Percentiles rank a stretch among this genome's conserved stretches.
Evolutionary conservation across 2,888 invertebrate species (phyloP).

Genomic region (Melipona beecheii): DNA sequence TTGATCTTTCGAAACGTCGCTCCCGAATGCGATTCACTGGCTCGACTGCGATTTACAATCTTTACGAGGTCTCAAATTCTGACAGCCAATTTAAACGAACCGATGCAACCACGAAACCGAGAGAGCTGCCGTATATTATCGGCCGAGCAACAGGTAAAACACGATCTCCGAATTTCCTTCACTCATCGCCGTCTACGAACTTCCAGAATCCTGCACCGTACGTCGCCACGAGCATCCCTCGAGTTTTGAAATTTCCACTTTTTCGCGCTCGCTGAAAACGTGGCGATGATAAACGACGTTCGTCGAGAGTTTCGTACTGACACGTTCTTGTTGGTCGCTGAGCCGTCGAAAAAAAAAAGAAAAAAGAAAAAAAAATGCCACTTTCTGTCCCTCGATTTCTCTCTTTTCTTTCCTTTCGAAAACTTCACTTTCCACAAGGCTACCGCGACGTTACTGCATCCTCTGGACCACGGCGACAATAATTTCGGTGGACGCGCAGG

Average conservation of each 20-base stretch:
- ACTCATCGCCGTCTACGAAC: constrained; percentile 21
- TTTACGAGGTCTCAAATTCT: constrained; percentile 26
- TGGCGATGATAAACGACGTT: not conserved
- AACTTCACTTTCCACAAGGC: constrained; percentile 57
- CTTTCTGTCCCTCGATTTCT: constrained; percentile 43
- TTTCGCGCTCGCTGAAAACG: not conserved
- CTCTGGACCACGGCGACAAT: constrained; percentile 40
- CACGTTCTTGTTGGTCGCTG: not conserved
- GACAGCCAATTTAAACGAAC: constrained; percentile 34
- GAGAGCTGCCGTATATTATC: constrained; percentile 6
- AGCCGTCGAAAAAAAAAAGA: constrained; percentile 11
- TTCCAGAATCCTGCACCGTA: constrained; percentile 2
- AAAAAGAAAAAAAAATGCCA: constrained; percentile 26
- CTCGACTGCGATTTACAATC: constrained; percentile 14
- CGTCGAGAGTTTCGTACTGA: constrained; percentile 9
- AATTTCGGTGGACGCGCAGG: constrained; percentile 32
- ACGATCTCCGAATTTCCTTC: constrained; percentile 23
- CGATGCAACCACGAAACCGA: not conserved
- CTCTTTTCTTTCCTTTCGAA: constrained; percentile 43
- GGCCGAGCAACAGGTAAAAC: constrained; percentile 1
- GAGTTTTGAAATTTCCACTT: constrained; percentile 8
- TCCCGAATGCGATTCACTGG: constrained; percentile 41
- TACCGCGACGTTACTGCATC: constrained; percentile 31
- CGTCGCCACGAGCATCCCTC: not conserved
- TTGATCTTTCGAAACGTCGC: constrained; percentile 63